A percentile compares a stretch with the other conserved stretches of the same genome.
These are phyloP conservation scores for Parascotia fuliginaria DNA, from an alignment of 2,888 invertebrate genomes.

Conservation along the genomic window DNA sequence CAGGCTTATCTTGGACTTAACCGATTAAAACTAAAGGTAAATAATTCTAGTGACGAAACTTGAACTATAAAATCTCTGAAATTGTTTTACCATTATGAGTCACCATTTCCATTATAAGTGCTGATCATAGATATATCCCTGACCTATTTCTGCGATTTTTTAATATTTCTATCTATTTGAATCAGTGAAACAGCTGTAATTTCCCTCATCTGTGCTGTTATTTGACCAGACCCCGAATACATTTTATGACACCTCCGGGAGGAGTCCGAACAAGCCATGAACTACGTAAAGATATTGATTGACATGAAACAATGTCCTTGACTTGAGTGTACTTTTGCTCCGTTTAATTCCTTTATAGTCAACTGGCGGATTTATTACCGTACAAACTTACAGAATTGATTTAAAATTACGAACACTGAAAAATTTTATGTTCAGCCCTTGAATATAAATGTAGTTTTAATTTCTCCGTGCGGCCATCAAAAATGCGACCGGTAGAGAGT, in stretches of 20 bases:
- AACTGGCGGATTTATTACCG: conserved; percentile 30
- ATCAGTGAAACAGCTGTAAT: background rate
- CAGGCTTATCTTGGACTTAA: too few species aligned
- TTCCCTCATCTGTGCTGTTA: background rate
- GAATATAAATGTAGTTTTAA: conserved; percentile 76
- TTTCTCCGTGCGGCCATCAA: conserved; percentile 54
- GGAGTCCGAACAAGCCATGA: background rate
- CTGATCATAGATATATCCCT: too few species aligned
- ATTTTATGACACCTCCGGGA: background rate
- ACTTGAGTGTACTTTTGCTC: conserved; percentile 9
- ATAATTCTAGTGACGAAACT: too few species aligned
- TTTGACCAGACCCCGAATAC: background rate
- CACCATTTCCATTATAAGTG: too few species aligned
- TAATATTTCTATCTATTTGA: too few species aligned
- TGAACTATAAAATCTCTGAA: too few species aligned
- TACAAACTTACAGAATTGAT: conserved; percentile 63
- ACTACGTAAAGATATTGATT: conserved; percentile 22
- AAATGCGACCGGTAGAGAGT: too few species aligned
- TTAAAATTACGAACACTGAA: conserved; percentile 67
- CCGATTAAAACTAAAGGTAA: too few species aligned
- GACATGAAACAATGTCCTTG: conserved; percentile 17
- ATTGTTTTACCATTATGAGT: too few species aligned
- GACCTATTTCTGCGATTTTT: too few species aligned
- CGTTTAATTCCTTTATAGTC: conserved; percentile 23
- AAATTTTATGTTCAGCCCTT: conserved; percentile 63